A percentile compares a stretch with the other conserved stretches of the same genome.
phyloP scores from a whole-genome alignment of 2,113 vertebrate genomes.

The Mus spicilegus region DNA sequence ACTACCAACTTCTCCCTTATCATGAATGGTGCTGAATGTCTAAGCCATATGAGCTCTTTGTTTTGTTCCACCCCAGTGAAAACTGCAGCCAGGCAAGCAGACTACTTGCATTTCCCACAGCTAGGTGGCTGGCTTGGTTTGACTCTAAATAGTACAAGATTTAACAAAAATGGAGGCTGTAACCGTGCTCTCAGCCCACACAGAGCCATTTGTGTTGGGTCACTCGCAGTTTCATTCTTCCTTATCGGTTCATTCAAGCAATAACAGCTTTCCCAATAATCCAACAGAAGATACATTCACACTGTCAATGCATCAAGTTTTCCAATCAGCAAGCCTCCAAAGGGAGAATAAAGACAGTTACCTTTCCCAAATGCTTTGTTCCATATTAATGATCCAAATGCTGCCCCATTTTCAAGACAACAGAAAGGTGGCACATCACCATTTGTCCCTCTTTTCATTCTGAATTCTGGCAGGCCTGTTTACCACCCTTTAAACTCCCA shows the following conservation, averaged over 20 bases:
- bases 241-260: neutral
- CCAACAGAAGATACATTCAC: slow-evolving; percentile 48
- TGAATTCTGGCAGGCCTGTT: slow-evolving; percentile 72
- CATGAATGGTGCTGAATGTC: neutral
- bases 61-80: neutral
- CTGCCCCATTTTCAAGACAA: slow-evolving; percentile 32
- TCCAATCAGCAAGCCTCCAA: slow-evolving; percentile 36
- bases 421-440: neutral
- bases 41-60: neutral
- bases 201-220: neutral
- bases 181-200: neutral
- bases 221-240: neutral
- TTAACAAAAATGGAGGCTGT: neutral
- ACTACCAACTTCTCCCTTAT: neutral
- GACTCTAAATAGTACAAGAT: neutral
- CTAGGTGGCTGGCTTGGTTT: neutral
- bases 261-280: neutral
- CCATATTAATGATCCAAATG: slow-evolving; percentile 59
- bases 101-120: neutral
- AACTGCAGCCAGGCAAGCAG: neutral
- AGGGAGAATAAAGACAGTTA: neutral
- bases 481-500: slow-evolving; percentile 62
- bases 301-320: neutral
- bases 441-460: slow-evolving; percentile 64
- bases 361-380: slow-evolving; percentile 69